These are phyloP conservation scores for Hylomyscus alleni DNA, from an alignment of 2,797 vertebrate species.

Conservation along the genomic window DNA sequence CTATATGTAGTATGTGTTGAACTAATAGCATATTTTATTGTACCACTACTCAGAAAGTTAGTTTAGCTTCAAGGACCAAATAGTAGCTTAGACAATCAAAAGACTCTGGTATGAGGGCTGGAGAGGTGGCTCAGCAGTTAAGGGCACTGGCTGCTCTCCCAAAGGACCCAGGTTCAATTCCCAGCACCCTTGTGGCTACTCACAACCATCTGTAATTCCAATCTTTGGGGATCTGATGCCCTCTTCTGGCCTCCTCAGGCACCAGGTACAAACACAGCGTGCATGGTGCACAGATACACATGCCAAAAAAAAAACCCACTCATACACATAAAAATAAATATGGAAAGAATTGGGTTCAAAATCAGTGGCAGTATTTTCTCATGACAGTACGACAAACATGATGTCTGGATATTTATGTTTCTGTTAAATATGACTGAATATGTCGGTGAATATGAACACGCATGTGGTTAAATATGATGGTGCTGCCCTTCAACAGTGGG, in stretches of 20 bases:
- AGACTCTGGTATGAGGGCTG: slow-evolving; percentile 24
- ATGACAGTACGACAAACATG: slow-evolving; percentile 65
- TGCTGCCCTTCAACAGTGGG: slow-evolving; percentile 75
- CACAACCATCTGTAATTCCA: not conserved
- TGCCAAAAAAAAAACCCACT: not conserved
- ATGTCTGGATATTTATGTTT: slow-evolving; percentile 72
- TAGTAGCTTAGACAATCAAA: slow-evolving; percentile 60
- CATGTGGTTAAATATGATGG: slow-evolving; percentile 65
- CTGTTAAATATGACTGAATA: slow-evolving; percentile 66
- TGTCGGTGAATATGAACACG: not conserved
- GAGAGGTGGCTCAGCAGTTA: not conserved
- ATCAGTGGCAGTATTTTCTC: slow-evolving; percentile 67
- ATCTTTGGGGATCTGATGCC: not conserved
- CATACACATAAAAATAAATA: not conserved
- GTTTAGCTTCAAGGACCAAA: slow-evolving; percentile 58
- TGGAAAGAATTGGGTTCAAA: slow-evolving; percentile 54
- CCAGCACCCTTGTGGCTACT: not conserved
- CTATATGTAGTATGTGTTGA: not conserved
- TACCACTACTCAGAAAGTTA: slow-evolving; percentile 48
- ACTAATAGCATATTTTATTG: not conserved
- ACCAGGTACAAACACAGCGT: not conserved
- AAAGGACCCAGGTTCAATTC: not conserved
- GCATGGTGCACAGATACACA: not conserved
- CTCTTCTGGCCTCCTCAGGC: not conserved
- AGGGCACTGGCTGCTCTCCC: not conserved